Evolutionary conservation across 2,113 vertebrate species (phyloP), one percentile per base, ranked within the genome.

Genomic region (Prietella phreatophila): DNA sequence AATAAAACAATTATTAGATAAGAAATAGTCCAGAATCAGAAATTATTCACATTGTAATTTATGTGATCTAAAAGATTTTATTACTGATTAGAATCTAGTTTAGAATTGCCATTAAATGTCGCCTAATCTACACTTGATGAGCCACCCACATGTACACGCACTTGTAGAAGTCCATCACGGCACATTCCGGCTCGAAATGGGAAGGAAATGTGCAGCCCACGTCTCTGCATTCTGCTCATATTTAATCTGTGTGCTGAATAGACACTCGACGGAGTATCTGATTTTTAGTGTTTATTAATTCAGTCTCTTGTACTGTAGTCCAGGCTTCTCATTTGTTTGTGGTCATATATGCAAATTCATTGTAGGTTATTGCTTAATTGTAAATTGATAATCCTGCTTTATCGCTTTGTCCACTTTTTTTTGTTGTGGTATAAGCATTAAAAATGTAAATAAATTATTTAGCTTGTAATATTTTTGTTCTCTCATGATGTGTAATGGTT

Each of bases 151-250:
- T 60, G 76, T 39, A 79, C 42, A 65, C 83, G 53, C 47, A 86
- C 69, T 63, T 61, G 80, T 33, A 61, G 56, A 88, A 75, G 83
- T n/a, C 78, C 78, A 67, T 86, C 69, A 76, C 47, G 69, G 56
- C 82, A 83, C 83, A 88, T 88, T 90, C 89, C 80, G 78, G 20
- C 47, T 83, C 39, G 79, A 50, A 76, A 39, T 42, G 69, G 80
- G 56, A 50, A 56, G 75, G 79, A 78, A 79, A 60, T 50, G 82
- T 71, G 86, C 39, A 33, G 58, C 78, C 47, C 58, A 60, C 61
- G 36, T 87, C 61, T 39, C 86, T 85, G 78, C 14, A 56, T 78
- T 82, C 42, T 63, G 63, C 61, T 65, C 73, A 65, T 88, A 53
- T 39, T 63, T 78, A 55, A 85, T 82, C 42, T 85, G 56, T 14